Base-by-base conservation (phyloP, 2,888 invertebrate genomes). In the Nebria brevicollis region DNA sequence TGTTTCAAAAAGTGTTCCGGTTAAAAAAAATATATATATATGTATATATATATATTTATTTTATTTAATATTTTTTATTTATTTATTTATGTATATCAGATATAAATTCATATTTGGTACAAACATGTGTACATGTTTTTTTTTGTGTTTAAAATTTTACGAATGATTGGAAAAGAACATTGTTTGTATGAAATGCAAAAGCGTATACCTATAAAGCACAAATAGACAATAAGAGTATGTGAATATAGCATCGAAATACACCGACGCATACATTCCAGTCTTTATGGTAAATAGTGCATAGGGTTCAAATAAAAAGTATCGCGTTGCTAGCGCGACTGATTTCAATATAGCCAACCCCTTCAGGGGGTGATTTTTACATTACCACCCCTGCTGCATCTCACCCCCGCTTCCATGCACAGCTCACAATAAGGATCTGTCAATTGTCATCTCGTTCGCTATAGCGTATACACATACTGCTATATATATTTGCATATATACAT, bases 351-450 rank as follows among this genome's bases (percentile, higher is more conserved):
- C 86, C 84, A 86, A 86, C 86, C 86, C 87, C 87, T 86, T 86
- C 84, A 82, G 75, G 87, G 87, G 86, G 85, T 84, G 87, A 87
- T 87, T 87, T 87, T 87, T 87, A 86, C 87, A 86, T 87, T 86
- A 85, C 84, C 84, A 83, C 80, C 83, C 83, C 76, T 82, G 82
- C 83, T 75, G 77, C 80, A 74, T 81, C 74, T 65, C 72, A 41
- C 75, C 77, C 64, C 25, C 81, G 34, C 78, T 43, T 82, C 81
- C 41, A 15, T 66, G 15, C 81, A 34, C 83, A 83, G 82, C 80
- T 81, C 85, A 88, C 87, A 88, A 88, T 88, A 87, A 88, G 87
- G 87, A 87, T 87, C 87, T 87, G 87, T 87, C 87, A 87, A 87
- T 88, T 87, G 88, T 88, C 86, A 87, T 85, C 86, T 86, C 72